Evolutionary conservation across 2,113 vertebrate species (phyloP), one percentile per base, ranked within the genome.

Genomic region (Notiomystis cincta): DNA sequence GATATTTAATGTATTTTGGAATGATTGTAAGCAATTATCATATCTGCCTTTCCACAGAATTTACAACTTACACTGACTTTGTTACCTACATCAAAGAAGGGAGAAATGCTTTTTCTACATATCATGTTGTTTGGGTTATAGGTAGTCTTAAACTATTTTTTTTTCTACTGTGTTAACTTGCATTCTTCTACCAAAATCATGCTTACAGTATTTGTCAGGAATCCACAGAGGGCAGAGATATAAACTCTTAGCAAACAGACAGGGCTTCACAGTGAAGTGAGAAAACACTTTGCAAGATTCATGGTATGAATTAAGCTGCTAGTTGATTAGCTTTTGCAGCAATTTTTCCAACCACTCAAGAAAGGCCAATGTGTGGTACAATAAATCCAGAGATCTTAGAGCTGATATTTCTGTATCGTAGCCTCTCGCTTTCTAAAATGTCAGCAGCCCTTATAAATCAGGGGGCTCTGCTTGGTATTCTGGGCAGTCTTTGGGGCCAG

Each of bases 201-300:
- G 45, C 57, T 71, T n/a, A 31, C 6, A 40, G 0, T 91, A 28
- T 90, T 96, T 93, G 73, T 79, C 40, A 82, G 50, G 50, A 73
- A 23, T 91, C 78, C 22, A 1, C 45, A 38, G 89, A 94, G 78
- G 78, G 73, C 78, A 96, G 78, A 77, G 84, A 45, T 64, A 31
- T 16, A 82, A 94, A 91, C 57, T 79, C 67, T 77, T 24, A 70
- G 62, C 81, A 95, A 91, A 93, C 81, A 93, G 75, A 45, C n/a
- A 60, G 45, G 40, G 23, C 75, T 94, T 84, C 53, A 30, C 3
- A 44, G 76, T 82, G 80, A 87, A 61, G 67, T 82, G 86, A 87
- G 90, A 89, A 84, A 94, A 90, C 56, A 45, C 44, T 84, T 71
- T 83, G 73, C 80, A 89, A 87, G 93, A 91, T 93, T 95, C 94